Evolutionary conservation across 2,797 vertebrate species (phyloP), one percentile per base, ranked within the genome.

Genomic region (Steatocranus sp.): DNA sequence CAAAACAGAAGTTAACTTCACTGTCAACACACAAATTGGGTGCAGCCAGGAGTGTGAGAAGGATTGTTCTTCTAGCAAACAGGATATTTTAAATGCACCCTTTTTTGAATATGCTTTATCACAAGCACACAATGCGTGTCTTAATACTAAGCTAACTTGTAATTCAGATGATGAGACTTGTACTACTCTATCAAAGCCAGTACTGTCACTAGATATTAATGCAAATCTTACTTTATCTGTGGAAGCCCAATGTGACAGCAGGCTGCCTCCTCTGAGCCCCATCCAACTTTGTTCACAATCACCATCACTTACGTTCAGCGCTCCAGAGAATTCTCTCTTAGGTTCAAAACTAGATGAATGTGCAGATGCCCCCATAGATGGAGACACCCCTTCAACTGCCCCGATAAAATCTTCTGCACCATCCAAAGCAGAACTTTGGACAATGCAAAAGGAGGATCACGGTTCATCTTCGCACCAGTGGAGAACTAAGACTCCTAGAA

Each of bases 401-500:
- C 74, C 25, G 4, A 53, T 34, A 6, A 78, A 78, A n/a, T 38
- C 43, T 3, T 54, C 82, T 75, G 27, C 32, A 11, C 30, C 86
- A 23, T 34, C 82, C n/a, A 58, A 79, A 50, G 12, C 68, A 53
- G 80, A 91, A 20, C 7, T 30, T 8, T 46, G 38, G 27, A 23
- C 46, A 17, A 25, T 23, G 20, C 75, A 82, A 51, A 50, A 27
- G 3, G 70, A 87, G 53, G 81, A 75, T 8, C 5, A 17, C 15
- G 8, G 46, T 30, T 18, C 10, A 43, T 2, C 68, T 63, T 15
- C 8, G 23, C 70, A 79, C 14, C 80, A 58, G 85, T 76, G 87
- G 87, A 87, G 68, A 88, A 85, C 83, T 43, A 95, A 91, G 80
- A 93, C 90, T 5, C 93, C 90, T 10, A 95, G 97, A 86, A 98